These are phyloP conservation scores for Gila orcuttii DNA, from an alignment of 2,113 vertebrate species.

Conservation along the genomic window DNA sequence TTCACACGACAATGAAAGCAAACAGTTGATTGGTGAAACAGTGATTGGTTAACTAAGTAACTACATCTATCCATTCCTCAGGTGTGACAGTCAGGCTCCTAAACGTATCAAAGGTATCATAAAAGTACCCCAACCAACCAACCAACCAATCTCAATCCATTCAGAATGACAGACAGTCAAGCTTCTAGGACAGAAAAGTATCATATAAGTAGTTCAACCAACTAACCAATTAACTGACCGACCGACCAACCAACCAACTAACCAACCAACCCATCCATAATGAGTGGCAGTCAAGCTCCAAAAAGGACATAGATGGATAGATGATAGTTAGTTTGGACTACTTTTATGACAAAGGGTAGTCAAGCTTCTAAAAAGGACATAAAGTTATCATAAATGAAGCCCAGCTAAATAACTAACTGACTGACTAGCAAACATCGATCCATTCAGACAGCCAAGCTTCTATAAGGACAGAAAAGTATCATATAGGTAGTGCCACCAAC, in stretches of 20 bases:
- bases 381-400: no score
- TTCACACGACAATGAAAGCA: background rate
- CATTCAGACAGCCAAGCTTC: no score
- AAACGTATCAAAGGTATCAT: background rate
- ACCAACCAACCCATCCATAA: no score
- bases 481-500: background rate
- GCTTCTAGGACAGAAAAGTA: background rate
- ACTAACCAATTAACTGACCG: no score
- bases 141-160: background rate
- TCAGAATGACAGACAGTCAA: background rate
- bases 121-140: background rate
- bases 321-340: no score
- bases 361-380: no score
- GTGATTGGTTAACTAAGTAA: background rate
- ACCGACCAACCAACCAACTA: background rate
- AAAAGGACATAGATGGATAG: no score
- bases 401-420: no score
- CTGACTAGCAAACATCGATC: no score
- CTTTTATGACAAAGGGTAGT: no score
- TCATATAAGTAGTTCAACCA: background rate
- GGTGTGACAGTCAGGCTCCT: background rate
- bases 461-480: no score
- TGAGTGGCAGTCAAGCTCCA: no score
- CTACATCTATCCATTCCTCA: background rate
- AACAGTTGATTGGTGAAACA: background rate